These are phyloP conservation scores for Ciconia nigra DNA, from an alignment of 2,797 vertebrate genomes.

Conservation along the genomic window DNA sequence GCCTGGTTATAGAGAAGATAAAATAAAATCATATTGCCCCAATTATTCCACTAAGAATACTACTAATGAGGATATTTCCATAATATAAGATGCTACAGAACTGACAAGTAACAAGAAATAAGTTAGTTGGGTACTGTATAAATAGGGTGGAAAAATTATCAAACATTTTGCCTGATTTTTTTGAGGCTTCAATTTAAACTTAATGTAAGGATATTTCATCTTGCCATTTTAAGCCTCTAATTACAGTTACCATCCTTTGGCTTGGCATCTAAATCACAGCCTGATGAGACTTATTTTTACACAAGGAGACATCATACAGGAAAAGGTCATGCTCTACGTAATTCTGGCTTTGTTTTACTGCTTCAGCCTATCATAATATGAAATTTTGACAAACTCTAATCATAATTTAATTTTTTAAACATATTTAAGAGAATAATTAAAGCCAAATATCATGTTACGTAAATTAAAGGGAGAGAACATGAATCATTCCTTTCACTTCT, in stretches of 20 bases:
- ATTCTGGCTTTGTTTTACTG: slow-evolving; percentile 16
- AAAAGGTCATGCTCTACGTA: not conserved
- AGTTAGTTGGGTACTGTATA: not conserved
- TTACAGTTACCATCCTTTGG: slow-evolving; percentile 3
- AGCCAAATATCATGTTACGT: slow-evolving; percentile 51
- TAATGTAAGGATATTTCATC: not conserved
- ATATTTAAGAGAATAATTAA: slow-evolving; percentile 52
- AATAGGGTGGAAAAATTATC: not conserved
- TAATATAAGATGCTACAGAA: not conserved
- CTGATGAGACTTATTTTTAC: slow-evolving; percentile 45
- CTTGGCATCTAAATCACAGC: slow-evolving; percentile 11
- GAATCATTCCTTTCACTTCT: slow-evolving; percentile 45
- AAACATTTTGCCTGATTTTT: not conserved
- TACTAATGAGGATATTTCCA: not conserved
- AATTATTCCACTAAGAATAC: not conserved
- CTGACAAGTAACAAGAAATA: not conserved
- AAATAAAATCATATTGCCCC: not conserved
- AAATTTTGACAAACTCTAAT: slow-evolving; percentile 32
- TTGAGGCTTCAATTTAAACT: not conserved
- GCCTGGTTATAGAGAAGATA: not conserved
- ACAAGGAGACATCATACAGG: not conserved
- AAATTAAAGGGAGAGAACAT: slow-evolving; percentile 65
- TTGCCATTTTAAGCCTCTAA: slow-evolving; percentile 22
- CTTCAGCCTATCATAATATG: not conserved
- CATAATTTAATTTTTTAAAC: not conserved